Evolutionary conservation across 30 jellyfish, hydroid and myxozoan species (phyloP), one percentile per base, ranked within the genome.

Genomic region (Turritopsis rubra): DNA sequence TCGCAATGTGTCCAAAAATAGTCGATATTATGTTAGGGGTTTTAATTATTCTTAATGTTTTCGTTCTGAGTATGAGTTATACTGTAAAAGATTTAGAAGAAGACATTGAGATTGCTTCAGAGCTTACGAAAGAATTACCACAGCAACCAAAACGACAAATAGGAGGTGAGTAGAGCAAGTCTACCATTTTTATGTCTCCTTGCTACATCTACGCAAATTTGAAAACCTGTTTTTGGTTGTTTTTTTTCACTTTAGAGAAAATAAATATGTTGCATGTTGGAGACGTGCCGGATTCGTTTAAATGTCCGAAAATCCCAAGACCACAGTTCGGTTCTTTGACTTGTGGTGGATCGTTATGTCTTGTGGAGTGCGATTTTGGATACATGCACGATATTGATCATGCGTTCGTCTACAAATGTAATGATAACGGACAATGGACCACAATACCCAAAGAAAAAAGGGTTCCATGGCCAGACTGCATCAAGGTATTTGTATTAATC

Each of bases 271-370:
- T 0, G 9, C 19, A 8, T 7, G 17, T 19, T n/a, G 77, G 77
- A 68, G 8, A 68, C 19, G 17, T 68, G 19, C 82, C 82, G 26
- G 41, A 74, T 8, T 26, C 54, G 18, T 74, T 74, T 29, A 29
- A 74, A 23, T 74, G 82, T 74, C 65, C 54, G 65, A 26, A 30
- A 24, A 74, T 74, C 9, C 54, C 82, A 19, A 21, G 54, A 74
- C 82, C 82, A 8, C 26, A 22, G 41, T n/a, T n/a, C 60, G 65
- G 82, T 13, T 21, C 24, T n/a, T 13, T 74, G 26, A 74, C 3
- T 13, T 74, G 82, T 74, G 82, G 82, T n/a, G 82, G 82, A 13
- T 29, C 65, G n/a, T 74, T 74, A 74, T 74, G 82, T 30, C 21
- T 16, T 23, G 82, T 74, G 53, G 27, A 74, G 16, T 74, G 82